Conservation (phyloP, 2,797 vertebrate species). For the Poecilia velifera region DNA sequence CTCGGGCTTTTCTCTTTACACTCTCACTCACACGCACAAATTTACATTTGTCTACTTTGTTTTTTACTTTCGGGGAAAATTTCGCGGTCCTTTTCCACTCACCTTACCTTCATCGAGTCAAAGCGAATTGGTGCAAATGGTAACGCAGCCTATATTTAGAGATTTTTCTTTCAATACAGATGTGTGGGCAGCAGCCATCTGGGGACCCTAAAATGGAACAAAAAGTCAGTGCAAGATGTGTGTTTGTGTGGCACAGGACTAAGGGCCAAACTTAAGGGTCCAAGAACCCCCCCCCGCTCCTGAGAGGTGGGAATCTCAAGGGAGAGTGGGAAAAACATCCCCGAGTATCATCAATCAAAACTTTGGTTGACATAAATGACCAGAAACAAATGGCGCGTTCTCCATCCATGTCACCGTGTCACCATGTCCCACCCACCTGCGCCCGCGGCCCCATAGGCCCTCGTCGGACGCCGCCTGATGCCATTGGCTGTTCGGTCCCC, state of each 20-base stretch:
- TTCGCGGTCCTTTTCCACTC: conserved; percentile 29
- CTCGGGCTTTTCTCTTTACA: conserved; percentile 74
- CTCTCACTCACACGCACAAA: conserved; percentile 53
- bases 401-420: conserved; percentile 82
- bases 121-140: conserved; percentile 9
- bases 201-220: conserved; percentile 73
- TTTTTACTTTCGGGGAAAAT: conserved; percentile 54
- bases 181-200: conserved; percentile 98
- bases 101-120: conserved; percentile 29
- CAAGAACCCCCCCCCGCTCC: conserved; percentile 43
- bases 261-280: conserved; percentile 62
- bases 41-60: conserved; percentile 68
- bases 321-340: conserved; percentile 90
- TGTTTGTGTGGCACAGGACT: conserved; percentile 47
- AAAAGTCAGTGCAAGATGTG: conserved; percentile 57
- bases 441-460: conserved; percentile 83
- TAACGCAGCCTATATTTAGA: conserved; percentile 69
- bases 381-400: conserved; percentile 85
- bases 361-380: conserved; percentile 90
- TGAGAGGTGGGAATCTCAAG: conserved; percentile 87
- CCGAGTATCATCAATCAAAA: conserved; percentile 96
- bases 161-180: conserved; percentile 84
- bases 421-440: conserved; percentile 84
- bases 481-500: conserved; percentile 75
- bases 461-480: conserved; percentile 39